Percentiles rank a stretch among this genome's conserved stretches.
phyloP scores from a whole-genome alignment of 2,888 invertebrate species.

The Clusia tigrina region DNA sequence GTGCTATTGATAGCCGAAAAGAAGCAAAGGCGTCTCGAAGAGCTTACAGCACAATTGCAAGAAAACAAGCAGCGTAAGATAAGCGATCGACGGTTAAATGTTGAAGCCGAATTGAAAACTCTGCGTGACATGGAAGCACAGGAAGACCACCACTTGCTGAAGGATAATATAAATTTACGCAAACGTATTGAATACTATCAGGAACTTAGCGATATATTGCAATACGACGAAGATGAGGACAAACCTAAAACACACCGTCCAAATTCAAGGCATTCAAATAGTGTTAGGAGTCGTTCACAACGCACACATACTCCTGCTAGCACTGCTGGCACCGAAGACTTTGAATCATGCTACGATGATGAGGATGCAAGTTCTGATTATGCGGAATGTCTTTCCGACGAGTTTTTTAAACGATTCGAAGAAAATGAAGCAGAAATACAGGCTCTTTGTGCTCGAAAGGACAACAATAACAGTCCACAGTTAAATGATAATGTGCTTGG shows the following conservation, averaged over 20 bases:
- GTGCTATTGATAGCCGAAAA: conserved; percentile 41
- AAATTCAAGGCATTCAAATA: background rate
- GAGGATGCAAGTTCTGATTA: conserved; percentile 41
- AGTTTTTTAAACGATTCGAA: conserved; percentile 41
- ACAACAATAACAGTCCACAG: conserved; percentile 12
- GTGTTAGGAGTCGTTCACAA: conserved; percentile 25
- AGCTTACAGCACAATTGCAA: conserved; percentile 50
- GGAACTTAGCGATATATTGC: conserved; percentile 46
- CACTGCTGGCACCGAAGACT: no score
- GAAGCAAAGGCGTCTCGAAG: conserved; percentile 48
- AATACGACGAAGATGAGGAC: conserved; percentile 24
- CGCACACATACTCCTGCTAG: no score
- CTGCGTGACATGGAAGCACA: conserved; percentile 46
- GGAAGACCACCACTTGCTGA: conserved; percentile 47
- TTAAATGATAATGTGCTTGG: background rate
- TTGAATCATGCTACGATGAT: conserved; percentile 51
- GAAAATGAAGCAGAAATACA: conserved; percentile 40
- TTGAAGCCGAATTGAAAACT: conserved; percentile 50
- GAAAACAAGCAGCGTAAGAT: conserved; percentile 50
- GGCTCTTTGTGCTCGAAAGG: conserved; percentile 25
- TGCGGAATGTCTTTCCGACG: conserved; percentile 45
- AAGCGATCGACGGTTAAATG: conserved; percentile 49
- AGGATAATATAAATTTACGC: conserved; percentile 50
- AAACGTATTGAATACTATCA: conserved; percentile 56
- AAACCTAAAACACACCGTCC: background rate